phyloP scores from a whole-genome alignment of 2,888 invertebrate species.

The Scaptomyza polygonia region DNA sequence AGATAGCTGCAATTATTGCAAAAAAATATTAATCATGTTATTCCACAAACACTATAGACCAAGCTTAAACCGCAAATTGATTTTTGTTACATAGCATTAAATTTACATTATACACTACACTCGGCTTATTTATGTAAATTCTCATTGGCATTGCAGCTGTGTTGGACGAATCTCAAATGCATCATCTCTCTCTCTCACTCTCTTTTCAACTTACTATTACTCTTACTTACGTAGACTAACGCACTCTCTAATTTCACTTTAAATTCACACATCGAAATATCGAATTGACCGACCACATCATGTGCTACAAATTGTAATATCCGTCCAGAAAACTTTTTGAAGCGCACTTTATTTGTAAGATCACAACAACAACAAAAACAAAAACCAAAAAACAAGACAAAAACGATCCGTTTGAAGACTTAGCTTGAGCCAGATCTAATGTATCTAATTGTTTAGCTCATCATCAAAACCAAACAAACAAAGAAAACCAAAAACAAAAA shows the following conservation, averaged over 20 bases:
- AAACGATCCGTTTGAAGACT: conserved; percentile 19
- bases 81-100: conserved; percentile 31
- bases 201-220: not conserved
- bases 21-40: conserved; percentile 20
- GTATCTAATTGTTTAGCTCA: conserved; percentile 8
- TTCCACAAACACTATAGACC: conserved; percentile 35
- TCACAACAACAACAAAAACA: not conserved
- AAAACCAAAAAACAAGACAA: not conserved
- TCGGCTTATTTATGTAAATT: not conserved
- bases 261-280: conserved; percentile 33
- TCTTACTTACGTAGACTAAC: not conserved
- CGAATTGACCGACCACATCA: conserved; percentile 49
- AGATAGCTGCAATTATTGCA: conserved; percentile 23
- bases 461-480: conserved; percentile 4
- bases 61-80: conserved; percentile 3
- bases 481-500: not conserved
- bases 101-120: conserved; percentile 5
- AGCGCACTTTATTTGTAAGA: conserved; percentile 60
- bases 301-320: conserved; percentile 77
- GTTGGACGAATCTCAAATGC: conserved; percentile 8
- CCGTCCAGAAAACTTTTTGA: conserved; percentile 77
- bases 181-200: not conserved
- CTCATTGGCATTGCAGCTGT: conserved; percentile 47
- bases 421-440: conserved; percentile 14
- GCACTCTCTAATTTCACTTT: conserved; percentile 3